Base-by-base conservation (phyloP, 1,140 invertebrate species). In the Drosophila novamexicana region DNA sequence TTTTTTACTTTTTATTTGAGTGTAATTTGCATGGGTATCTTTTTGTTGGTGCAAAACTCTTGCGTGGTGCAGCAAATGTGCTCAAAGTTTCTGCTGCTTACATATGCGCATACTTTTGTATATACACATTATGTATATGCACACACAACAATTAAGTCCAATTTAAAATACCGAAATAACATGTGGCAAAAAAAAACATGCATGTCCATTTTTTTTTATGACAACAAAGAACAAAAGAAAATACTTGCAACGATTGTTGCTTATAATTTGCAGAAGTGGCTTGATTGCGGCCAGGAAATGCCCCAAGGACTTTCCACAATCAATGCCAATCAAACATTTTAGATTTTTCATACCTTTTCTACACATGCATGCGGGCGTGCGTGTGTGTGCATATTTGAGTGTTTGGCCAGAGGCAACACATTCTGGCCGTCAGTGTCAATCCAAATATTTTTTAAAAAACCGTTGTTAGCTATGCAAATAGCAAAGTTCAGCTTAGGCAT, bases 201-300 rank as follows among this genome's bases (percentile, higher is more conserved):
- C 45, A 32, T 69, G 16, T 37, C 37, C 12, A 66, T 18, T 32
- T 49, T 18, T 54, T 29, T 16, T 32, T 50, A 37, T 40, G 12
- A 16, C 7, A 57, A 1, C 39, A 12, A 37, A 14, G 10, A 6
- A 7, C 12, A 59, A 66, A 18, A 36, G 9, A 40, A 45, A 10
- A 7, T n/a, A 49, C 29, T 40, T 6, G 47, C 40, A 59, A 68
- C 42, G 65, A 74, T 74, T 74, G 65, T 69, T 69, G 71, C 56
- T 69, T 64, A 75, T 75, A 63, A 75, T 70, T 63, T 50, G 66
- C 29, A 45, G 50, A 58, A 75, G 45, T 57, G 54, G 72, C 72
- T 75, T 75, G 72, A 75, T 75, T 75, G 66, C 72, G 52, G 57
- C 29, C 72, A 75, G 72, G 66, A 75, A 75, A 70, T 70, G 66